These are phyloP conservation scores for Oncorhynchus kisutch DNA, from an alignment of 2,113 vertebrate genomes.

Conservation along the genomic window DNA sequence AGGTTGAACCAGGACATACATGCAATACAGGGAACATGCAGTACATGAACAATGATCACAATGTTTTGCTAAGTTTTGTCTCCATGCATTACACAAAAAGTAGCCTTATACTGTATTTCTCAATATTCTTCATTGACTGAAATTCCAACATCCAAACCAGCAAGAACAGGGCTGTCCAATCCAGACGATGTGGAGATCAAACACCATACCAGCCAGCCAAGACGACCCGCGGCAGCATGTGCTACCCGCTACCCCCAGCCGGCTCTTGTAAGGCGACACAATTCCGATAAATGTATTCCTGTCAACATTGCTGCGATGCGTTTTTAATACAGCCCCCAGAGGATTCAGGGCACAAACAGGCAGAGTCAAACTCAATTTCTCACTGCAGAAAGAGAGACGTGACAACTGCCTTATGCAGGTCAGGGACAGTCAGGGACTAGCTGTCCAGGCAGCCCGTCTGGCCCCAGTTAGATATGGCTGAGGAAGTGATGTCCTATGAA, in stretches of 20 bases:
- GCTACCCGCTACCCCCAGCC: constrained; percentile 48
- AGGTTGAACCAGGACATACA: neutral
- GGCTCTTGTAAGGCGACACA: constrained; percentile 73
- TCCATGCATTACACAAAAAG: neutral
- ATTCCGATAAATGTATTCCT: constrained; percentile 78
- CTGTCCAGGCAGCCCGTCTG: neutral
- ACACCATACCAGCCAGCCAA: constrained; percentile 51
- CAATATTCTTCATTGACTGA: neutral
- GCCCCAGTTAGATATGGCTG: neutral
- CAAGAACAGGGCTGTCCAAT: neutral
- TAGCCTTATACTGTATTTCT: neutral
- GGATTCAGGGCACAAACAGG: constrained; percentile 61
- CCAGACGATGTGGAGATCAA: constrained; percentile 61
- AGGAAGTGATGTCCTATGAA: neutral
- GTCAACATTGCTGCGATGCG: constrained; percentile 72
- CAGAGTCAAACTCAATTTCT: constrained; percentile 74
- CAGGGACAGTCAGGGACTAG: constrained; percentile 38
- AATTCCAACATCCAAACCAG: neutral
- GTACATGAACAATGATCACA: neutral
- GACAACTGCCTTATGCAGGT: constrained; percentile 58
- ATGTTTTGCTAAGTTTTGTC: neutral
- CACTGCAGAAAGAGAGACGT: constrained; percentile 52
- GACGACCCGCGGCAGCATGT: constrained; percentile 60
- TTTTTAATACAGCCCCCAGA: constrained; percentile 74
- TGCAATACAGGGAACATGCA: neutral